Conservation (phyloP, 2,797 vertebrate genomes). For the Manis pentadactyla region DNA sequence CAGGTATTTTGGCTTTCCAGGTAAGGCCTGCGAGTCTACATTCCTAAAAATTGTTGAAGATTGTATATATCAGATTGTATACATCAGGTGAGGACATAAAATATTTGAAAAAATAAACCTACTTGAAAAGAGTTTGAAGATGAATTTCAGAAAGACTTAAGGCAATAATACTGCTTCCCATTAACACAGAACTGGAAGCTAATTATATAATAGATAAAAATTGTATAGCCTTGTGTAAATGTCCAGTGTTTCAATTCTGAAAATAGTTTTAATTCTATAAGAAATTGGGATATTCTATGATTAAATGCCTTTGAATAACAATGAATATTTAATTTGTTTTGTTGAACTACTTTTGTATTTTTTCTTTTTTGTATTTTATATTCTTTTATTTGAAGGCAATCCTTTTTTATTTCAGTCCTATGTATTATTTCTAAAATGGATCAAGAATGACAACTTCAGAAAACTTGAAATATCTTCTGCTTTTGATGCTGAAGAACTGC, state of each 20-base stretch:
- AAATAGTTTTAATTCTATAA: not conserved
- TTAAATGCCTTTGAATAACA: not conserved
- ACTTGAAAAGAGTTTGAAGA: not conserved
- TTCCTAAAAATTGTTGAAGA: not conserved
- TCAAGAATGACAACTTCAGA: conserved; percentile 61
- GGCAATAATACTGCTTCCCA: not conserved
- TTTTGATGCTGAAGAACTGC: conserved; percentile 57
- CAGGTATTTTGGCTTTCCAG: not conserved
- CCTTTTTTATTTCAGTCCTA: not conserved
- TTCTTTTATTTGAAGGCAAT: not conserved
- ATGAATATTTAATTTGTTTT: not conserved
- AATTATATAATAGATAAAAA: not conserved
- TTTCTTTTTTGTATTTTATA: not conserved
- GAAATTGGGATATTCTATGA: not conserved
- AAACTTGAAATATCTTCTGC: conserved; percentile 9
- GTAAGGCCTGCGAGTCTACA: not conserved
- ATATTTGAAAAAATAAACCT: not conserved
- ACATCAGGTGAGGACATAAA: not conserved
- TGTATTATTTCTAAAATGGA: conserved; percentile 66
- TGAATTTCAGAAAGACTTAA: conserved; percentile 21
- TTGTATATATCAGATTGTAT: not conserved
- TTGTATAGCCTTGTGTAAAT: not conserved
- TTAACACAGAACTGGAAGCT: not conserved
- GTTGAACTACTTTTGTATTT: not conserved
- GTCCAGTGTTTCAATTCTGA: not conserved